These are phyloP conservation scores for Carassius carassius DNA, from an alignment of 2,113 vertebrate species.

Conservation along the genomic window DNA sequence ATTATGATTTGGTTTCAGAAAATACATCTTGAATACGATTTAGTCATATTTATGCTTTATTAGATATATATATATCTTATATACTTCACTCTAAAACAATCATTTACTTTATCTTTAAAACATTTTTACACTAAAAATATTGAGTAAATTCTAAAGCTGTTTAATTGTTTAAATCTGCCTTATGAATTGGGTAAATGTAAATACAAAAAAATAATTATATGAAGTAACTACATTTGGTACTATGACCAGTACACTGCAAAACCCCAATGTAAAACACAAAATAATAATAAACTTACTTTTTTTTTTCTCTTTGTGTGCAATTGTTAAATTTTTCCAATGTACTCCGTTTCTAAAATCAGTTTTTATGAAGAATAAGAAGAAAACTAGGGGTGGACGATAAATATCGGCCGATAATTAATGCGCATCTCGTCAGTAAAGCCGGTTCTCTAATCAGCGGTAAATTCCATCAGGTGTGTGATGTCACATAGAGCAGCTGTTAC, in stretches of 20 bases:
- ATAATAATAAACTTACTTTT: not conserved
- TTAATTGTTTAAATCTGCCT: not conserved
- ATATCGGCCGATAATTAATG: too few species aligned
- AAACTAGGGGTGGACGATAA: not conserved
- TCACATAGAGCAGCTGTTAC: too few species aligned
- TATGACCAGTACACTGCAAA: not conserved
- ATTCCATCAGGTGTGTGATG: too few species aligned
- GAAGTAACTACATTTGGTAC: not conserved
- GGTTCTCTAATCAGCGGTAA: too few species aligned
- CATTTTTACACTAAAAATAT: not conserved
- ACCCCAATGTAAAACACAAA: not conserved
- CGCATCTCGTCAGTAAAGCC: too few species aligned
- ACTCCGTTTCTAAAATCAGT: not conserved
- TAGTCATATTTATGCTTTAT: not conserved
- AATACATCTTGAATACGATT: not conserved
- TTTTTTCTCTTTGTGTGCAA: not conserved
- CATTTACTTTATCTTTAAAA: not conserved
- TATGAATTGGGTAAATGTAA: not conserved
- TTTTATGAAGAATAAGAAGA: not conserved
- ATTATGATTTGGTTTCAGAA: not conserved
- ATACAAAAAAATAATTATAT: not conserved
- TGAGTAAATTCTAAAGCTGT: not conserved
- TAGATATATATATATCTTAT: not conserved
- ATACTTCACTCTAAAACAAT: not conserved
- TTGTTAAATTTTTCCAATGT: not conserved